These are phyloP conservation scores for Mamestra configurata DNA, from an alignment of 1,140 invertebrate species.

Conservation along the genomic window DNA sequence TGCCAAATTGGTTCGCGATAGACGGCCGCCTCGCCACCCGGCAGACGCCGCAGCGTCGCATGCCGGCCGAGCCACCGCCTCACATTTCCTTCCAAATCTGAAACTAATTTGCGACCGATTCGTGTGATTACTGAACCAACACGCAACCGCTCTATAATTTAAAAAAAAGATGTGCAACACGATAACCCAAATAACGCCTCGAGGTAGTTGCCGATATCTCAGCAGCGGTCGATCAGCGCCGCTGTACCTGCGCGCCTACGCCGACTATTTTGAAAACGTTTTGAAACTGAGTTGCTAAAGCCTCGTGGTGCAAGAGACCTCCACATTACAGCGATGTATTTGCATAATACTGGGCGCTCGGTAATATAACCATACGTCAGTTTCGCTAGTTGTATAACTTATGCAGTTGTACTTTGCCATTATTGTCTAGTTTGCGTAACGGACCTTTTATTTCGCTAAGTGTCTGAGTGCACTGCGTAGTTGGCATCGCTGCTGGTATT, in stretches of 20 bases:
- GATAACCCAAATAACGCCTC: constrained; percentile 52
- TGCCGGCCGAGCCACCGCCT: constrained; percentile 82
- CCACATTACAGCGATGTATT: constrained; percentile 81
- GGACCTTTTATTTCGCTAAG: constrained; percentile 55
- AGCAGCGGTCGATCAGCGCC: constrained; percentile 54
- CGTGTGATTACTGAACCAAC: constrained; percentile 56
- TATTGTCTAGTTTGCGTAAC: constrained; percentile 71
- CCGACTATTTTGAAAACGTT: constrained; percentile 81
- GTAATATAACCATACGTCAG: constrained; percentile 64
- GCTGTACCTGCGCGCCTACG: constrained; percentile 68
- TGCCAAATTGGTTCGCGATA: constrained; percentile 85
- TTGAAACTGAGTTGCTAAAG: constrained; percentile 83
- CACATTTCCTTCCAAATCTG: constrained; percentile 68
- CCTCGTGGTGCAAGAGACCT: constrained; percentile 79
- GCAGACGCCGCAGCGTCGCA: constrained; percentile 83
- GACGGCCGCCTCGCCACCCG: constrained; percentile 71
- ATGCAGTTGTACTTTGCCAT: constrained; percentile 54
- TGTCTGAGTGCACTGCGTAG: constrained; percentile 64
- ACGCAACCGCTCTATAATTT: constrained; percentile 59
- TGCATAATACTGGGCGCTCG: constrained; percentile 80
- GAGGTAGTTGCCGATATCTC: constrained; percentile 54
- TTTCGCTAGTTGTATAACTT: constrained; percentile 72
- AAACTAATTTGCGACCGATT: constrained; percentile 61
- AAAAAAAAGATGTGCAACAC: constrained; percentile 58
- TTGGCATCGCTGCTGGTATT: constrained; percentile 64